These are phyloP conservation scores for Nasonia longicornis DNA, from an alignment of 1,140 invertebrate species.

Conservation along the genomic window DNA sequence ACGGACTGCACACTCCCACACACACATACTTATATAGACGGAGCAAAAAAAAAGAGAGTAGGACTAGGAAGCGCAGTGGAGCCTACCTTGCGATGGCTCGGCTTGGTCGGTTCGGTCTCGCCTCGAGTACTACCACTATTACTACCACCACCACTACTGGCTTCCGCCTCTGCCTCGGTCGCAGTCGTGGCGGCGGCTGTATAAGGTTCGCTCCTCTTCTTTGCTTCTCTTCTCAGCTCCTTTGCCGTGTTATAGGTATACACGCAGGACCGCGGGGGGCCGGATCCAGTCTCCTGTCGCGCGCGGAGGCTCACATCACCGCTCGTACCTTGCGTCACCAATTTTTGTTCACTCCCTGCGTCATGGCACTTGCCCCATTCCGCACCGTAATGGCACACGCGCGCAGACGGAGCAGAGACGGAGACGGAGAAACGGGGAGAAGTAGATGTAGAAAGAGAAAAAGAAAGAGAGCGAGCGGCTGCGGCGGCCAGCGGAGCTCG, in stretches of 20 bases:
- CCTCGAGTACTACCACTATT: not conserved
- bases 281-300: too few relatives aligned
- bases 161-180: not conserved
- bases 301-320: too few relatives aligned
- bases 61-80: not conserved
- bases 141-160: not conserved
- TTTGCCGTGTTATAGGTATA: too few relatives aligned
- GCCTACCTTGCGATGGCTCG: not conserved
- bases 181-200: not conserved
- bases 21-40: not conserved
- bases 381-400: too few relatives aligned
- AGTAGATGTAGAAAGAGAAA: not conserved
- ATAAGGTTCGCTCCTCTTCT: not conserved
- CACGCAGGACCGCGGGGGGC: too few relatives aligned
- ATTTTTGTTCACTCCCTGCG: too few relatives aligned
- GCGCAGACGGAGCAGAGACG: not conserved
- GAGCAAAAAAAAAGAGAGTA: not conserved
- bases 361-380: too few relatives aligned
- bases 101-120: not conserved
- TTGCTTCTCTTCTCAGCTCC: not conserved
- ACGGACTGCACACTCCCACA: too few relatives aligned
- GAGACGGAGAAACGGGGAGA: not conserved
- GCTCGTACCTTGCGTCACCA: too few relatives aligned
- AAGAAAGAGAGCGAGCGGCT: conserved; percentile 8
- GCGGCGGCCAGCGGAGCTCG: not conserved